Percentiles rank a stretch among this genome's conserved stretches.
These are phyloP conservation scores for Scaptomyza montana DNA, from an alignment of 1,140 invertebrate species.

Conservation along the genomic window DNA sequence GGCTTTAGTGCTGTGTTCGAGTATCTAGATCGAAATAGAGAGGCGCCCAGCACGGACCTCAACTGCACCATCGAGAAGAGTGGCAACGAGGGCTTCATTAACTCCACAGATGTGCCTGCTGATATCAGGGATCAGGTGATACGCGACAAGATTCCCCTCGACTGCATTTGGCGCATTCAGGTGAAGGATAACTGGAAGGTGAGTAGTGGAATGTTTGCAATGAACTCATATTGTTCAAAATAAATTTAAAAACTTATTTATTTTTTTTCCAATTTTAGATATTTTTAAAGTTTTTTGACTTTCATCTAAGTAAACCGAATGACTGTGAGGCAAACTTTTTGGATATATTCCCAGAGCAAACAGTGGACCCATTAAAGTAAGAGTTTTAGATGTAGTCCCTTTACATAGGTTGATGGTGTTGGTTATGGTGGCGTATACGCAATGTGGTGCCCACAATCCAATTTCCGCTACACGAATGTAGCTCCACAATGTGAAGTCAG, in stretches of 20 bases:
- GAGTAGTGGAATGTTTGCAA: conserved; percentile 45
- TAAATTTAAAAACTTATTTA: too few relatives aligned
- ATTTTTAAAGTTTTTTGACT: conserved; percentile 88
- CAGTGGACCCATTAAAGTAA: conserved; percentile 86
- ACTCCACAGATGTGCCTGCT: conserved; percentile 71
- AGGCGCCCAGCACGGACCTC: conserved; percentile 77
- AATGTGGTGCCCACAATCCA: conserved; percentile 55
- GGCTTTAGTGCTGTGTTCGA: conserved; percentile 93
- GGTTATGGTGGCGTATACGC: conserved; percentile 28
- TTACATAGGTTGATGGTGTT: not conserved
- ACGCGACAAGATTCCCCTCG: conserved; percentile 85
- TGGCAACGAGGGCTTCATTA: conserved; percentile 75
- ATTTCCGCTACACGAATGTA: conserved; percentile 60
- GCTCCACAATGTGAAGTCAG: conserved; percentile 27
- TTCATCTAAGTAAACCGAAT: conserved; percentile 89
- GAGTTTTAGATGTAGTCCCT: conserved; percentile 4
- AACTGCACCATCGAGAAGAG: conserved; percentile 77
- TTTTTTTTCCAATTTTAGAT: conserved; percentile 85
- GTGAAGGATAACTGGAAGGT: conserved; percentile 89
- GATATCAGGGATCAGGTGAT: conserved; percentile 72
- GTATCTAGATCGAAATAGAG: conserved; percentile 86
- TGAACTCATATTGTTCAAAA: not conserved
- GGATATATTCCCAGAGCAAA: conserved; percentile 89
- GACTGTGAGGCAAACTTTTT: conserved; percentile 93
- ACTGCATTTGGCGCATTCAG: conserved; percentile 92